Base-by-base conservation (phyloP, 1,140 invertebrate genomes). In the Penaeus indicus region DNA sequence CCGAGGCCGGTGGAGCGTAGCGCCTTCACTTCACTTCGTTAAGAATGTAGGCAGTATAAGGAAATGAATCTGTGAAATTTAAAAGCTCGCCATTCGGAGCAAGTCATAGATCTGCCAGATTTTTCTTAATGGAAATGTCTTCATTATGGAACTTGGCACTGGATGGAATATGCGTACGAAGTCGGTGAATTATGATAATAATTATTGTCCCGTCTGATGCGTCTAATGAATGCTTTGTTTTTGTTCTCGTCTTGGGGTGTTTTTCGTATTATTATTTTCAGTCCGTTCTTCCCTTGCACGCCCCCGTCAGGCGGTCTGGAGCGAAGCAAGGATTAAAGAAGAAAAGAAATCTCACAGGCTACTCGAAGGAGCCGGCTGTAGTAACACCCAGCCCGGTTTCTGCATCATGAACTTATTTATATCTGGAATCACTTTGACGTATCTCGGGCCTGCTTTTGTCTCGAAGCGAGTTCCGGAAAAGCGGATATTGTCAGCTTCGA, bases 91-190 rank as follows among this genome's bases (percentile, higher is more conserved):
- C 86, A 88, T 88, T 88, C 79, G 86, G 80, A 21, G 64, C 69
- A 75, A 83, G 80, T 88, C 86, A 88, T 88, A 88, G 86, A 88
- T 88, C 86, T 88, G 86, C 86, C 80, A 88, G 86, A 88, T 88
- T 88, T 88, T 88, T 88, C 86, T 88, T 88, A 88, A 88, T 88
- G 86, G 86, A 88, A 88, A 88, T 88, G 86, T 88, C 86, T 88
- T 88, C 86, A 88, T 88, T 88, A 88, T 88, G 67, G 67, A 42
- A 60, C 86, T 63, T 72, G 47, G 80, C 63, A 67, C 62, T 72
- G 86, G 81, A 72, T 60, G 86, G 67, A 83, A 83, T 75, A 88
- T 69, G 86, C 67, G 80, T 77, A 60, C 67, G 80, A 88, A 83
- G 79, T 27, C 79, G 81, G 67, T 88, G 86, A 88, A 83, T 61